Percentiles rank a stretch among this genome's conserved stretches.
These are phyloP conservation scores for Apoda limacodes DNA, from an alignment of 2,888 invertebrate genomes.

Conservation along the genomic window DNA sequence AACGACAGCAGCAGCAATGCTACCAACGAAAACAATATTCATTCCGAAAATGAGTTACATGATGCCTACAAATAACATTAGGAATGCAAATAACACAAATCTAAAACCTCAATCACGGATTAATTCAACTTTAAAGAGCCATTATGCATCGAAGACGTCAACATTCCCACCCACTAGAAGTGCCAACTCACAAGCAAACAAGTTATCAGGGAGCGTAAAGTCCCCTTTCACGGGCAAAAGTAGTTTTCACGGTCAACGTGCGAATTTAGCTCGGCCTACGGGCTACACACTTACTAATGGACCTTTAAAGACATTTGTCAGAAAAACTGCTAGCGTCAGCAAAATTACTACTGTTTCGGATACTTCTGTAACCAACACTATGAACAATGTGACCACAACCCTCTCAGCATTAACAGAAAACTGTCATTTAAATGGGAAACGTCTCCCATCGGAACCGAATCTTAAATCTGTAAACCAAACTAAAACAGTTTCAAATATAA, in stretches of 20 bases:
- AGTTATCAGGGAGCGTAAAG: constrained; percentile 36
- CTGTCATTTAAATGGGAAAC: constrained; percentile 57
- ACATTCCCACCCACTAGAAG: constrained; percentile 61
- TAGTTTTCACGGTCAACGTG: constrained; percentile 56
- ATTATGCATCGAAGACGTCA: constrained; percentile 53
- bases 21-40: constrained; percentile 52
- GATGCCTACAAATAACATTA: constrained; percentile 56
- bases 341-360: constrained; percentile 36
- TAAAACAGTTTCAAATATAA: constrained; percentile 31
- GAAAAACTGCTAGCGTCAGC: constrained; percentile 38
- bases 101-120: constrained; percentile 47
- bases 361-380: constrained; percentile 32
- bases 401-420: constrained; percentile 57
- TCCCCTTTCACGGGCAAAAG: constrained; percentile 44
- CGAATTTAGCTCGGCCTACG: constrained; percentile 51
- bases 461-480: constrained; percentile 33
- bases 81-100: constrained; percentile 52
- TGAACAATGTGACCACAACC: constrained; percentile 52
- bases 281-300: constrained; percentile 48
- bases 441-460: constrained; percentile 52
- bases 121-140: constrained; percentile 40
- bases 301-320: constrained; percentile 47
- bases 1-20: constrained; percentile 52
- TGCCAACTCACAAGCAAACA: constrained; percentile 47
- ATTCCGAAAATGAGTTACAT: constrained; percentile 58